Evolutionary conservation across 2,888 invertebrate species (phyloP).

Genomic region (Mesochorus sp.): DNA sequence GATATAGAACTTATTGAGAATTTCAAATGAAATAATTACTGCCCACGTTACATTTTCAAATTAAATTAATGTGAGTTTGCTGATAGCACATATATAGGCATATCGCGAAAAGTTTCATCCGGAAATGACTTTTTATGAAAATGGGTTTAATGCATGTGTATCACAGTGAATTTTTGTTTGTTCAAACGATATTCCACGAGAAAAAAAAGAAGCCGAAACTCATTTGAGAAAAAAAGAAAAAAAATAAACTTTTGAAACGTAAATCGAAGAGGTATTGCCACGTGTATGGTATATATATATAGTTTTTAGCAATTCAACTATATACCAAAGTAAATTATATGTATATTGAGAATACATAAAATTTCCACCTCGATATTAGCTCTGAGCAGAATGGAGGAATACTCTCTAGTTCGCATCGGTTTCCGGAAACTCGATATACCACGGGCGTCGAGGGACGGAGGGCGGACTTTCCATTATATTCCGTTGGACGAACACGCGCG

Average conservation of each 20-base stretch:
- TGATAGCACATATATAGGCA: too few relatives aligned
- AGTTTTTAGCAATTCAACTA: conserved; percentile 8
- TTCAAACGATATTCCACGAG: neutral
- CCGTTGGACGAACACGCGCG: conserved; percentile 72
- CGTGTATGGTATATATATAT: conserved; percentile 2
- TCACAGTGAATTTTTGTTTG: neutral
- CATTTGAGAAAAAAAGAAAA: conserved; percentile 10
- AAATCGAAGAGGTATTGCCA: neutral
- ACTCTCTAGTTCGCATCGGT: conserved; percentile 38
- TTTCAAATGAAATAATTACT: too few relatives aligned
- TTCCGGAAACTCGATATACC: conserved; percentile 70
- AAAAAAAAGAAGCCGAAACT: neutral
- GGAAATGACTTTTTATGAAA: neutral
- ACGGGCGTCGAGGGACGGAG: conserved; percentile 66
- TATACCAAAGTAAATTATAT: conserved; percentile 1
- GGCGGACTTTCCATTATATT: conserved; percentile 74
- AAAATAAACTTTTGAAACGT: neutral
- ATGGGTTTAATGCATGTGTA: neutral
- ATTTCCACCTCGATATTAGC: conserved; percentile 45
- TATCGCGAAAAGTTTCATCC: too few relatives aligned
- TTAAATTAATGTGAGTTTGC: too few relatives aligned
- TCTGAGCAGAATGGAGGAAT: conserved; percentile 12
- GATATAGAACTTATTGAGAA: too few relatives aligned
- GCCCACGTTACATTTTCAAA: too few relatives aligned
- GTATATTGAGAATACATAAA: conserved; percentile 45